Evolutionary conservation across 2,888 invertebrate species (phyloP), one percentile per base, ranked within the genome.

Genomic region (Apamea sordens): DNA sequence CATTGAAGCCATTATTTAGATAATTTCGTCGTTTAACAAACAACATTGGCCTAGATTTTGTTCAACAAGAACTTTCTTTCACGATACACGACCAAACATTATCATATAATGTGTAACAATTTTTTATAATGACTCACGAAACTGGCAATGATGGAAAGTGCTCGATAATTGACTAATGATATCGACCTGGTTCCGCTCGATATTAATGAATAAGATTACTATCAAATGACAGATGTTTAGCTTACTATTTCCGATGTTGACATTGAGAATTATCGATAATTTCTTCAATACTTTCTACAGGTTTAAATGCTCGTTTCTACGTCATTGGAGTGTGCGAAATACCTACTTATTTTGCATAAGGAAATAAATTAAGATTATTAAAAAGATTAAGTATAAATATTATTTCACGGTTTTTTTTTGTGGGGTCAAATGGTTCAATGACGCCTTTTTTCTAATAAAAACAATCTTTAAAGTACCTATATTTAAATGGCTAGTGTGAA

Each of bases 101-200:
- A 92, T 92, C 89, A 92, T 89, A 92, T 92, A 90, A 92, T 90
- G 88, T 91, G 90, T 90, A 91, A 92, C 92, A 92, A 90, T 92
- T 92, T 92, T 92, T 90, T 91, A 91, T 92, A 92, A 93, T 91
- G 91, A 92, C 90, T 92, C 92, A 93, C 93, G 92, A 92, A 89
- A 90, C 87, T 71, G 75, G 61, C 83, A 82, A 73, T 83, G 79
- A 91, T 93, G 91, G 94, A 95, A 94, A 95, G 94, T 94, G 88
- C 83, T 88, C 91, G 89, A 92, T 93, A 92, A 92, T 93, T 91
- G 91, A 91, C 93, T 93, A 93, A 94, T 92, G 92, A 92, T 91
- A 90, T 85, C 89, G 94, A 88, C 93, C 93, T 87, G 90, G 90
- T 92, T 94, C 88, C 86, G 84, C 80, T 76, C 73, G 75, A 77